Evolutionary conservation across 1,140 invertebrate species (phyloP).

Genomic region (Mesaphorura yosii): DNA sequence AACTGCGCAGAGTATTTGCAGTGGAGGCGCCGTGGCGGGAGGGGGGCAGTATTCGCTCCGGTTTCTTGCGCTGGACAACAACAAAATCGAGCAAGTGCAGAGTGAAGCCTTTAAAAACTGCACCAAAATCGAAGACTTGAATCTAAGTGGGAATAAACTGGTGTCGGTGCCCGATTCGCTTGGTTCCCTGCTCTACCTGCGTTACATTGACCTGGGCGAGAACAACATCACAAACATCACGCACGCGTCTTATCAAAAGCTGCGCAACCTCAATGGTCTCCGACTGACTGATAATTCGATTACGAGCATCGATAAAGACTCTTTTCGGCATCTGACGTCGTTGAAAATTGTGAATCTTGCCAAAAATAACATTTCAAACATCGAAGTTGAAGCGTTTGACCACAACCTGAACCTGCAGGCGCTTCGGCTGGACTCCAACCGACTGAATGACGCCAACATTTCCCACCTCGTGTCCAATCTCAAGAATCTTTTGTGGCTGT

Average conservation of each 20-base stretch:
- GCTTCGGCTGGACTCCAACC: constrained; percentile 76
- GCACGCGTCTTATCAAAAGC: constrained; percentile 64
- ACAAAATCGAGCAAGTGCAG: constrained; percentile 63
- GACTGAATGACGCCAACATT: constrained; percentile 70
- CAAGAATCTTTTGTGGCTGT: constrained; percentile 77
- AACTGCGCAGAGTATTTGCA: constrained; percentile 34
- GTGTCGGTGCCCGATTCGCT: constrained; percentile 71
- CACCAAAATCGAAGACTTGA: constrained; percentile 70
- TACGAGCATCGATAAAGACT: constrained; percentile 67
- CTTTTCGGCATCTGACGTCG: constrained; percentile 68
- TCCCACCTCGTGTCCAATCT: constrained; percentile 71
- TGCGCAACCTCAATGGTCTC: constrained; percentile 70
- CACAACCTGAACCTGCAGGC: constrained; percentile 70
- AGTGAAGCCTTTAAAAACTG: constrained; percentile 69
- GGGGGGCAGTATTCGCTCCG: too few relatives aligned
- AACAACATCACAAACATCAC: constrained; percentile 72
- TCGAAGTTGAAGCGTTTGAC: constrained; percentile 76
- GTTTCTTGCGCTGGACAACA: constrained; percentile 69
- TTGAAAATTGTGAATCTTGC: constrained; percentile 79
- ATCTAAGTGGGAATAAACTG: constrained; percentile 77
- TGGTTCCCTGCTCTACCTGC: constrained; percentile 61
- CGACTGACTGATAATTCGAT: constrained; percentile 77
- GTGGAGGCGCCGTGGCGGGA: constrained; percentile 36
- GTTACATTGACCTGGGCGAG: constrained; percentile 75
- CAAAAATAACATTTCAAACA: constrained; percentile 67